Conservation (phyloP, 2,797 vertebrate genomes). For the Galagoides demidoff region DNA sequence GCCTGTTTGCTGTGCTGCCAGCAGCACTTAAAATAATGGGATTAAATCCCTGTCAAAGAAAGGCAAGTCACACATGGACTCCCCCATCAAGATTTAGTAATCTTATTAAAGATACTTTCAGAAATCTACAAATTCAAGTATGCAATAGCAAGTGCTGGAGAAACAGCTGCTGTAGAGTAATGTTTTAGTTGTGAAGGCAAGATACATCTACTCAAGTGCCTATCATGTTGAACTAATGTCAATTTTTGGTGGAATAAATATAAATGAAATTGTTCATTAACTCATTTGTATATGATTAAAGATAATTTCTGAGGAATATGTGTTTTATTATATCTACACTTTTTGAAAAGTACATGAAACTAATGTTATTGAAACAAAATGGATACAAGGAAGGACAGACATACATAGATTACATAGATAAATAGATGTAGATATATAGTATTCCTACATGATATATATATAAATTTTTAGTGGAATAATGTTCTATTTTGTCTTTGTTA, state of each 20-base stretch:
- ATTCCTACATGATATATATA: too few species aligned
- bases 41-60: constrained; percentile 32
- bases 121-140: constrained; percentile 29
- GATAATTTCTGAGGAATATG: not conserved
- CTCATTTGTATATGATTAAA: constrained; percentile 40
- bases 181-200: not conserved
- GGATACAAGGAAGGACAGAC: not conserved
- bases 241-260: not conserved
- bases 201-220: not conserved
- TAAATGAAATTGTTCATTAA: too few species aligned
- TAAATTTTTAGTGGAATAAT: too few species aligned
- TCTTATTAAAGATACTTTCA: not conserved
- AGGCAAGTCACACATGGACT: not conserved
- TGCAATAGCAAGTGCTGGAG: not conserved
- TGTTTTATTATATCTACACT: not conserved
- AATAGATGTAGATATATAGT: too few species aligned
- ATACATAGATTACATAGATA: too few species aligned
- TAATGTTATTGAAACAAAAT: constrained; percentile 26
- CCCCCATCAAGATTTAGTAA: constrained; percentile 29
- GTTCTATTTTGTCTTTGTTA: too few species aligned
- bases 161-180: constrained; percentile 34
- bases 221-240: constrained; percentile 1
- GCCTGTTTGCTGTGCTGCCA: constrained; percentile 18
- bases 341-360: constrained; percentile 17
- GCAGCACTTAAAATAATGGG: constrained; percentile 23